phyloP scores from a whole-genome alignment of 2,113 vertebrate genomes.

The Ellobius talpinus region DNA sequence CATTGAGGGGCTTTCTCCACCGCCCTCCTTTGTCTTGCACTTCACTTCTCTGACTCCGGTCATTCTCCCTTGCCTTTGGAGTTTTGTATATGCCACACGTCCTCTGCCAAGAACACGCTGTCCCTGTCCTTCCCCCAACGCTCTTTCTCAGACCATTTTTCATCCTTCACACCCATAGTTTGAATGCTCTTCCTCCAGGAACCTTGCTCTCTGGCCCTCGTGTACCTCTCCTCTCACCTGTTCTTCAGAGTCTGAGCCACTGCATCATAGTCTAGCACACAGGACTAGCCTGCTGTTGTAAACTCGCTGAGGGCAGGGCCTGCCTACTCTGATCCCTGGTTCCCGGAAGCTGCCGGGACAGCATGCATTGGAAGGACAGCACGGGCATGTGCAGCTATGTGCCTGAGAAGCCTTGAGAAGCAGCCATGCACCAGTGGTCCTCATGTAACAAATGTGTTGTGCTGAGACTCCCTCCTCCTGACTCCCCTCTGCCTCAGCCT shows the following conservation, averaged over 20 bases:
- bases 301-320: background rate
- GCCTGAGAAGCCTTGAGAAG: background rate
- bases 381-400: rapidly evolving
- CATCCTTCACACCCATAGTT: background rate
- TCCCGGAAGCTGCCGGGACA: background rate
- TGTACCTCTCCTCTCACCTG: rapidly evolving
- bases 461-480: background rate
- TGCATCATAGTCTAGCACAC: background rate
- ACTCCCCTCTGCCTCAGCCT: background rate
- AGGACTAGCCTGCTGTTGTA: background rate
- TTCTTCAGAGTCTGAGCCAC: background rate
- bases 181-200: background rate
- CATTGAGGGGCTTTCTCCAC: background rate
- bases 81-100: background rate
- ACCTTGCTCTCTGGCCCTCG: background rate
- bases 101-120: background rate
- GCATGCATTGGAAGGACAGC: background rate
- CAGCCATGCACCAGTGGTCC: background rate
- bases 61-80: background rate
- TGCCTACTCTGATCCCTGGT: background rate
- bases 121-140: background rate
- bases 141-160: background rate
- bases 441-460: rapidly evolving
- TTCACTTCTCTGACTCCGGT: background rate
- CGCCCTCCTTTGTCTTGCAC: background rate